phyloP scores from a whole-genome alignment of 2,888 invertebrate species.

The Hymenopus coronatus region DNA sequence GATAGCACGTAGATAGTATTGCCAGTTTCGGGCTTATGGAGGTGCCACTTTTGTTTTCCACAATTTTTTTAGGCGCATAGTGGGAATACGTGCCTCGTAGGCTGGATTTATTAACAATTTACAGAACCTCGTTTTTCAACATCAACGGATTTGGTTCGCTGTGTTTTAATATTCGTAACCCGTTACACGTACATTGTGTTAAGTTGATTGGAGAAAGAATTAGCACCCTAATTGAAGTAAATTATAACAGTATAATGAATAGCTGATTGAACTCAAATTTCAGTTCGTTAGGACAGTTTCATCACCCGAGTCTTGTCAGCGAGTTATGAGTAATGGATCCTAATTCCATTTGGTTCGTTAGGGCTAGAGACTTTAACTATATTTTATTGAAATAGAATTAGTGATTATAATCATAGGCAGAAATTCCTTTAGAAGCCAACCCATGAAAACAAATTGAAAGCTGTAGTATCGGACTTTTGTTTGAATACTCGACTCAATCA shows the following conservation, averaged over 20 bases:
- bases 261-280: slow-evolving; percentile 6
- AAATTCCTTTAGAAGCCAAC: neutral
- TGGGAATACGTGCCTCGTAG: neutral
- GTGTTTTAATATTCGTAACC: neutral
- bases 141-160: neutral
- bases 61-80: neutral
- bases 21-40: neutral
- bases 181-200: neutral
- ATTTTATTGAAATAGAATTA: neutral
- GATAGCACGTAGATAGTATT: neutral
- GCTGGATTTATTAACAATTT: neutral
- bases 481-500: neutral
- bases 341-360: neutral
- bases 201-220: neutral
- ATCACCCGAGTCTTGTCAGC: neutral
- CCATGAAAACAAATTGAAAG: neutral
- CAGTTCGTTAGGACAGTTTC: slow-evolving; percentile 1
- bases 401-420: neutral
- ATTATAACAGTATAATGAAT: neutral
- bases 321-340: neutral
- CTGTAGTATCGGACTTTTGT: neutral
- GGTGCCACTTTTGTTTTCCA: neutral
- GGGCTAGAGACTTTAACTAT: neutral
- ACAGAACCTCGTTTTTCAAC: neutral
- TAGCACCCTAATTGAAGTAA: neutral